Evolutionary conservation across 2,797 vertebrate genomes (phyloP).

Genomic region (Catamblyrhynchus diadema): DNA sequence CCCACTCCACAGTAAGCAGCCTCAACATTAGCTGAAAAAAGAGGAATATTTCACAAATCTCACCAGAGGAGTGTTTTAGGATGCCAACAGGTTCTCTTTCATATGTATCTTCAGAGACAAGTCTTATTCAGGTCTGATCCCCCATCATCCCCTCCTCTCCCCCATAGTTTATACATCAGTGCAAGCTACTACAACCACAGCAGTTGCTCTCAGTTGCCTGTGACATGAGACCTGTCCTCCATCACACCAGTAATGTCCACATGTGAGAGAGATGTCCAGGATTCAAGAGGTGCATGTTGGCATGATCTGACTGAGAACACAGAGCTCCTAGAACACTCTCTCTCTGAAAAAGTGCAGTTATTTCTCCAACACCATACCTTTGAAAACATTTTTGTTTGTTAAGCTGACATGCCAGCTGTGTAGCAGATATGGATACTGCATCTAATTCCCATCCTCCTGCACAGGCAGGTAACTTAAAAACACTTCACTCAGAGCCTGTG

Average conservation of each 20-base stretch:
- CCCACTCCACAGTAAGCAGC: background rate
- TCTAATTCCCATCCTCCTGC: background rate
- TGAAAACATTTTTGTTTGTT: background rate
- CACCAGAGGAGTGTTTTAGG: background rate
- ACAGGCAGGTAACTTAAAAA: background rate
- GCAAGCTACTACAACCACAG: background rate
- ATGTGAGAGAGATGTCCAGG: background rate
- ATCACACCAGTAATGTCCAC: background rate
- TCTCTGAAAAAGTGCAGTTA: background rate
- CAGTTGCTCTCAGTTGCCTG: background rate
- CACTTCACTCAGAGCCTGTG: background rate
- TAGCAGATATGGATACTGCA: background rate
- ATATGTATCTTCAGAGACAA: background rate
- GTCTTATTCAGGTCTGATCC: background rate
- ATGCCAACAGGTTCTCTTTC: background rate
- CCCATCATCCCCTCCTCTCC: background rate
- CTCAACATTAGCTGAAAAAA: background rate
- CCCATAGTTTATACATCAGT: background rate
- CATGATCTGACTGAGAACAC: background rate
- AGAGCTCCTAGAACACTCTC: background rate
- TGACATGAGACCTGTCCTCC: background rate
- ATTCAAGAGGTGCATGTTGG: background rate
- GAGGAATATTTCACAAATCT: background rate
- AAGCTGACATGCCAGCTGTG: background rate
- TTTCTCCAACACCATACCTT: background rate